These are phyloP conservation scores for Beroe ovata DNA, from an alignment of 37 sponge, comb jelly and placozoan genomes.

Conservation along the genomic window DNA sequence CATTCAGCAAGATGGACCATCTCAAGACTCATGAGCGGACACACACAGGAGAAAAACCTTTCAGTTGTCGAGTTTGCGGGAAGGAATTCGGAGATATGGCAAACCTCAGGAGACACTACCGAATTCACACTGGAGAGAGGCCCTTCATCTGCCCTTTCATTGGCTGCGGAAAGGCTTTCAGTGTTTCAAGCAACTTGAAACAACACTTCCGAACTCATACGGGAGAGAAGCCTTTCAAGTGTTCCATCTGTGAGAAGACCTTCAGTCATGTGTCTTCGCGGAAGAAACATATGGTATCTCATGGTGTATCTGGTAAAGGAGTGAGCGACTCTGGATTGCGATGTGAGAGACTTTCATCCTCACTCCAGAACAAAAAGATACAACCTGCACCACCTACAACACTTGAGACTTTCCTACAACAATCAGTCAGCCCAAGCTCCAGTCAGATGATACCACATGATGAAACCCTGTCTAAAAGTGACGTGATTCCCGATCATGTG, in stretches of 20 bases:
- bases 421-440: not conserved
- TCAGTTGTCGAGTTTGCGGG: not conserved
- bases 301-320: too few species aligned
- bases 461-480: not conserved
- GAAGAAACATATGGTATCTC: constrained; percentile 3
- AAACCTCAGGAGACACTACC: constrained; percentile 42
- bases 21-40: constrained; percentile 40
- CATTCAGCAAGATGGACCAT: constrained; percentile 29
- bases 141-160: constrained; percentile 29
- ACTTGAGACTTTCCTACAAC: not conserved
- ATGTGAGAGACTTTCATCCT: too few species aligned
- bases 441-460: not conserved
- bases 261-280: constrained; percentile 20
- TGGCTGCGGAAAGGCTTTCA: constrained; percentile 48
- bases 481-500: not conserved
- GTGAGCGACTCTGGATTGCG: too few species aligned
- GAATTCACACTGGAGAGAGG: constrained; percentile 50
- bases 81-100: constrained; percentile 26
- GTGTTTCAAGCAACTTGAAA: constrained; percentile 63
- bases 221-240: constrained; percentile 52
- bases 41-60: constrained; percentile 60
- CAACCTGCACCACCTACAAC: too few species aligned
- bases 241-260: not conserved
- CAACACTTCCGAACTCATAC: constrained; percentile 60
- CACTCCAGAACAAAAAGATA: too few species aligned